Base-by-base conservation (phyloP, 1,140 invertebrate genomes). In the Ruditapes philippinarum region DNA sequence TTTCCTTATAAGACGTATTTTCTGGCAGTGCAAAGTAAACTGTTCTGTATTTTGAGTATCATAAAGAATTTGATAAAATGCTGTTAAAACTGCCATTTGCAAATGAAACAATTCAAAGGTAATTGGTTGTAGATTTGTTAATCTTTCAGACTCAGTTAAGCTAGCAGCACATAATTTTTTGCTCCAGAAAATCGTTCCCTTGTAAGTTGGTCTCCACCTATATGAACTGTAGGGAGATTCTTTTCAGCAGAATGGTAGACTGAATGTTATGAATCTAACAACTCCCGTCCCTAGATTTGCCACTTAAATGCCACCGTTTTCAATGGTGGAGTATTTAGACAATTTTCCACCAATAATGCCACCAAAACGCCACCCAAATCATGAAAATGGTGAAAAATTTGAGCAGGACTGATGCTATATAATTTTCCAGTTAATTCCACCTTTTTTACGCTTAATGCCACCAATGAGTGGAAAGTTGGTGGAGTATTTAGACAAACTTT, bases 111-210 rank as follows among this genome's bases (percentile, higher is more conserved):
- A n/a, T n/a, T n/a, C n/a, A n/a, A n/a, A 92, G 42, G 91, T 92
- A 28, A 92, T 92, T 14, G 90, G 88, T 17, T n/a, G 68, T 42
- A 89, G 36, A 85, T 81, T n/a, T 5, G 42, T 49, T 70, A 89
- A 86, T 28, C 62, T 49, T 3, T 89, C 82, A 40, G 49, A 60
- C 36, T 22, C 19, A 22, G 45, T 74, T 28, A 57, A 11, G n/a
- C 65, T 73, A 12, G 70, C 60, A 33, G 68, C 76, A 36, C 81
- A 19, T 17, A 89, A 38, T 54, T 11, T 51, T 85, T 91, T 51
- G 89, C 89, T n/a, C 89, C 85, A 76, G 84, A 88, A 88, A 89
- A 84, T 28, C 60, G 45, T 45, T 89, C 79, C 57, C 90, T 80
- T 9, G 89, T 90, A 19, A 90, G 51, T 42, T 87, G 83, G 60